Base-by-base conservation (phyloP, 2,113 vertebrate species). In the Cercocebus atys region DNA sequence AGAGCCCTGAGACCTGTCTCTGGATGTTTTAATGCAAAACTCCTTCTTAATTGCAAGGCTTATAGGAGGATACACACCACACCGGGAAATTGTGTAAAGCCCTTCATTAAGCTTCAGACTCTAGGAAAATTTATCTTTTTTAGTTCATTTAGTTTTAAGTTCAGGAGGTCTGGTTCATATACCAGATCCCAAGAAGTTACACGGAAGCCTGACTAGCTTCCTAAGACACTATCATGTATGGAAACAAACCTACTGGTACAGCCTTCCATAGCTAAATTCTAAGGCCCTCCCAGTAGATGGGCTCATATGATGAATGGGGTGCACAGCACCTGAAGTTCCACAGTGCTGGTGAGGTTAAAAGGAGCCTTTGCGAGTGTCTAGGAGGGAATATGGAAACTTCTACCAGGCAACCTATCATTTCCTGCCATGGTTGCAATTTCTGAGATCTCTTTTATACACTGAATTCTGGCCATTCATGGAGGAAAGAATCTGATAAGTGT, bases 111-210 rank as follows among this genome's bases (percentile, higher is more conserved):
- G 32, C 61, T 78, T 59, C 35, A 75, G n/a, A 85, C 43, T 91
- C 45, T 68, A 87, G 78, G 83, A 97, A 82, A 13, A 89, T 83
- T n/a, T 50, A 86, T 16, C 52, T 92, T 82, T 30, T 95, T 57
- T 32, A 22, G n/a, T 78, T 95, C 40, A 73, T 23, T 16, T 47
- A 55, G 66, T 23, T 23, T 94, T 7, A 90, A 68, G 16, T 59
- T 85, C 22, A 87, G 20, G n/a, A 90, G 78, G 64, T 79, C 18
- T 43, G 43, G 81, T 73, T 86, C 35, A 85, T 82, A 93, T 95
- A 88, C 23, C 90, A 96, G 93, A 87, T 68, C 35, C n/a, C 18
- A 45, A 88, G 35, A 83, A 86, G 72, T 85, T 68, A 86, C 64
- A 17, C 30, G 66, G 83, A 93, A 83, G 57, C 10, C n/a, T 5